A percentile compares a stretch with the other conserved stretches of the same genome.
These are phyloP conservation scores for Calosoma granatense DNA, from an alignment of 1,140 invertebrate species.

Conservation along the genomic window DNA sequence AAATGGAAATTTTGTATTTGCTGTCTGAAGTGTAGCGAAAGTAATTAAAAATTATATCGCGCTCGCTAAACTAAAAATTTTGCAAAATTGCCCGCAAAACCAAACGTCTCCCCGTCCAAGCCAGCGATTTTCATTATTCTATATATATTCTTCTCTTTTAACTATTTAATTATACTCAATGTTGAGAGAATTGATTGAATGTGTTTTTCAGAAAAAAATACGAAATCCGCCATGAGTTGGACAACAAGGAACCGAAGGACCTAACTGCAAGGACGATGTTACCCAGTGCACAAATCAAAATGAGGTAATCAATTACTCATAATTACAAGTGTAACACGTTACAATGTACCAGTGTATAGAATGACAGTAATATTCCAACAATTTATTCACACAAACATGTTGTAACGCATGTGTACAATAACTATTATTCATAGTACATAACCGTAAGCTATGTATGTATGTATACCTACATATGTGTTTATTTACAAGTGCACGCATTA, in stretches of 20 bases:
- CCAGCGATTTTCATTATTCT: background rate
- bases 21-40: slow-evolving; percentile 3
- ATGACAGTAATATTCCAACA: background rate
- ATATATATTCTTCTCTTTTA: no score
- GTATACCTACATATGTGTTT: no score
- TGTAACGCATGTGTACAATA: no score
- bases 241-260: slow-evolving; percentile 51
- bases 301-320: slow-evolving; percentile 47
- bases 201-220: slow-evolving; percentile 36
- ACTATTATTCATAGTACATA: no score
- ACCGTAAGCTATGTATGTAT: no score
- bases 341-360: no score
- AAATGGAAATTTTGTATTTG: slow-evolving; percentile 1
- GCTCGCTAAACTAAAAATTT: background rate
- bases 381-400: no score
- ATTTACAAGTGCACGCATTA: no score
- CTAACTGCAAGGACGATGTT: slow-evolving; percentile 48
- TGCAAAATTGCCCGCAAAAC: background rate
- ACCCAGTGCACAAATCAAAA: slow-evolving; percentile 53
- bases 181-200: slow-evolving; percentile 15
- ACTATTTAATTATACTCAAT: no score
- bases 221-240: slow-evolving; percentile 43
- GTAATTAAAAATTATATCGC: slow-evolving; percentile 7
- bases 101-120: no score
- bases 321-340: no score